Evolutionary conservation across 2,888 invertebrate species (phyloP), one percentile per base, ranked within the genome.

Genomic region (Parochlus steinenii): DNA sequence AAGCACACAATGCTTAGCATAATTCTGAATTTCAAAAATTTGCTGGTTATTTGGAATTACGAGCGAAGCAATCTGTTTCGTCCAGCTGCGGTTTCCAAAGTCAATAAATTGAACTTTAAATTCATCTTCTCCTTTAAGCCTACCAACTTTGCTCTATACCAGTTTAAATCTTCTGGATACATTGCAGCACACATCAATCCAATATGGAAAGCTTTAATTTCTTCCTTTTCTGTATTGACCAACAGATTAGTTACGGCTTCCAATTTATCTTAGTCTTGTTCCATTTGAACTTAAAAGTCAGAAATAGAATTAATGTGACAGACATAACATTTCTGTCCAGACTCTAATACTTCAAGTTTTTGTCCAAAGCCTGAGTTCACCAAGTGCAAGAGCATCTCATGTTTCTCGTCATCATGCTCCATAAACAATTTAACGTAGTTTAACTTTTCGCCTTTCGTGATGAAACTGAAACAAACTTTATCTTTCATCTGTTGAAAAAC

Each of bases 281-380:
- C 79, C 41, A 79, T 61, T 47, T 83, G 83, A 14, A 83, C 67
- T 69, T 78, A 82, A 51, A 85, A 85, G 47, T 82, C 78, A 0
- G 68, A 66, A 0, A 80, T 71, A 0, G 74, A 73, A 50, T 78
- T 75, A 0, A 74, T 63, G 47, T 81, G 78, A 41, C 78, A 76
- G 2, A 82, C 71, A 48, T 72, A 81, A 40, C 79, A 78, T 0
- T 71, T 73, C 44, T 65, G 63, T 19, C 56, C 69, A 20, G 64
- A 66, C 36, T 58, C 58, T 2, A 67, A 56, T 33, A 63, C 61
- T 37, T 68, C 66, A 16, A 67, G 52, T 6, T 62, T 57, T 14
- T 62, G 58, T 2, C 74, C 77, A 44, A 67, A 62, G 20, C 68
- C 68, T 43, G 68, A 68, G 1, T 58, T 51, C 10, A 39, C 29